Evolutionary conservation across 35 echinoderm and acorn worm species (phyloP).

Genomic region (Heliocidaris erythrogramma): DNA sequence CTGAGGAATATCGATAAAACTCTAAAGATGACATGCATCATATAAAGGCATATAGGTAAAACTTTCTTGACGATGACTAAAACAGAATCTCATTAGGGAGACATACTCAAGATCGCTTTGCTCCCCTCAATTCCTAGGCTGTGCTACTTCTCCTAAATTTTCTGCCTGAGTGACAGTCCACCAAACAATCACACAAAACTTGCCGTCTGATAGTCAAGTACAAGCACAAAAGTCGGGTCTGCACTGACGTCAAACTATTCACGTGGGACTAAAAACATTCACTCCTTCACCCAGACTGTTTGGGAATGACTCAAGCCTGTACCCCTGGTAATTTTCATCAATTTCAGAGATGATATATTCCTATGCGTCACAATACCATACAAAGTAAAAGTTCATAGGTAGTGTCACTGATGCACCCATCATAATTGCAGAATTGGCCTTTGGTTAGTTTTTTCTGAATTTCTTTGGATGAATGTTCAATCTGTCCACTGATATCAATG

Average conservation of each 20-base stretch:
- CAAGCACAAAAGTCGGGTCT: background rate
- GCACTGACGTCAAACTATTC: background rate
- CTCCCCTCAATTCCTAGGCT: background rate
- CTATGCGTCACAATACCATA: background rate
- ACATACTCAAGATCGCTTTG: background rate
- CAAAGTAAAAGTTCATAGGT: background rate
- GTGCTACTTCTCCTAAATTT: background rate
- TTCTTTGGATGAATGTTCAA: too few relatives aligned
- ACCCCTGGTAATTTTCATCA: slow-evolving; percentile 10
- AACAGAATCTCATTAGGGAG: background rate
- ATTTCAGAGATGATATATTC: background rate
- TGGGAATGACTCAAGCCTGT: background rate
- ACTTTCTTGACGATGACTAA: background rate
- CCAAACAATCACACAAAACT: background rate
- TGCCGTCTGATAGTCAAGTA: background rate
- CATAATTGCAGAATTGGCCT: too few relatives aligned
- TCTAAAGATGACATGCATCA: too few relatives aligned
- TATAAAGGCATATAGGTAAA: too few relatives aligned
- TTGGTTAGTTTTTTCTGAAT: too few relatives aligned
- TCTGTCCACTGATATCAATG: too few relatives aligned
- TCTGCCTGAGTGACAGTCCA: background rate
- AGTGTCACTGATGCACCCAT: background rate
- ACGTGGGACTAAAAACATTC: background rate
- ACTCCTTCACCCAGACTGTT: background rate
- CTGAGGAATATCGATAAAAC: too few relatives aligned